Percentiles rank a stretch among this genome's conserved stretches.
phyloP scores from a whole-genome alignment of 2,888 invertebrate species.

The Thymelicus acteon region DNA sequence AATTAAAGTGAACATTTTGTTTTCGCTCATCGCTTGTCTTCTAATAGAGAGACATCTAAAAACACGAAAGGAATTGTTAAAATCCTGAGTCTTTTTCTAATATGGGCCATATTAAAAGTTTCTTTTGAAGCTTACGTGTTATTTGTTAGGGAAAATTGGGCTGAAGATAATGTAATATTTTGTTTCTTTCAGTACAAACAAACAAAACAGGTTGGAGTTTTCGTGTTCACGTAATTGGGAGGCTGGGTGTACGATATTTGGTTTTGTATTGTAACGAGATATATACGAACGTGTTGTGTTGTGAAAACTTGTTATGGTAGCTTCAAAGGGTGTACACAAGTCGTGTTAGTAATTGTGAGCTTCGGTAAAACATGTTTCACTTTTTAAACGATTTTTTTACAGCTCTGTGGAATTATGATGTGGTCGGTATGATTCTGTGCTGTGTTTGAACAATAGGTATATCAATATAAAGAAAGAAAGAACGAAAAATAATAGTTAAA shows the following conservation, averaged over 20 bases:
- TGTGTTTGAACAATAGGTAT: too few relatives aligned
- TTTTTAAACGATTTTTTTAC: too few relatives aligned
- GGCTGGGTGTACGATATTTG: constrained; percentile 23
- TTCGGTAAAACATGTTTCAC: not conserved
- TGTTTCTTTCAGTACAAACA: constrained; percentile 35
- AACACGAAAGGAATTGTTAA: constrained; percentile 16
- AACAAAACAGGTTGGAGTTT: constrained; percentile 19
- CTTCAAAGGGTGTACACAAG: not conserved
- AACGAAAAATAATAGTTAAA: too few relatives aligned
- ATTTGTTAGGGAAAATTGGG: constrained; percentile 38
- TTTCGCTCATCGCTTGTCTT: not conserved
- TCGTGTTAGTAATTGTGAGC: not conserved
- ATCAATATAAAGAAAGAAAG: too few relatives aligned
- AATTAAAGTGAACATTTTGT: too few relatives aligned
- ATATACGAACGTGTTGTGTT: constrained; percentile 16
- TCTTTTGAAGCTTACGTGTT: constrained; percentile 40
- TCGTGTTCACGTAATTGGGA: constrained; percentile 29
- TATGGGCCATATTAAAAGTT: constrained; percentile 42
- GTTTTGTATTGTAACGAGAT: constrained; percentile 27
- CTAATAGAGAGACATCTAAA: not conserved
- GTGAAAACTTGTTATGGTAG: constrained; percentile 11
- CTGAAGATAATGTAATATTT: constrained; percentile 36
- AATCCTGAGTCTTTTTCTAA: constrained; percentile 19
- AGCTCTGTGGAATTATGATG: too few relatives aligned
- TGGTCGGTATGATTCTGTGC: too few relatives aligned